Evolutionary conservation across 2,888 invertebrate genomes (phyloP), one percentile per base, ranked within the genome.

Genomic region (Flexamia atlantica): DNA sequence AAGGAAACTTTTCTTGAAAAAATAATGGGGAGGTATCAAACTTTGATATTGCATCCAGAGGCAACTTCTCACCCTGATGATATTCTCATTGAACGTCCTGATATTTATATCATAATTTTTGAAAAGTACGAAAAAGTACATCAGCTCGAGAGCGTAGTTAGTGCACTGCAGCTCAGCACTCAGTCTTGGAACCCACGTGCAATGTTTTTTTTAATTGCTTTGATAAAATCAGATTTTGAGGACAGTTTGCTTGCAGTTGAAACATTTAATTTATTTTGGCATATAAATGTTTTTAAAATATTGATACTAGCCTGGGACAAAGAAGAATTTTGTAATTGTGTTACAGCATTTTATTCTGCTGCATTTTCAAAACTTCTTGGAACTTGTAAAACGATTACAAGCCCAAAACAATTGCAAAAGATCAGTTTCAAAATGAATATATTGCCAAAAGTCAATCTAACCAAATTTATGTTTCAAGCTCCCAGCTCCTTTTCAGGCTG

Each of bases 181-280:
- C 25, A 12, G 4, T 64, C 28, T 1, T 64, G 64, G 64, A 64
- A 64, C 30, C 64, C 64, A 30, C 14, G 7, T 28, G 64, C 64
- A 3, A 64, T 1, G 30, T 28, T 64, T 64, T 17, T 64, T 1
- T 30, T 64, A 3, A 5, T 64, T 17, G 4, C 28, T 64, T 64
- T 30, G 7, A 12, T 30, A 64, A 64, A 64, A 30, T 64, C 64
- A 64, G 14, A 28, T 12, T 64, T 30, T 25, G 20, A 14, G 30
- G 14, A 28, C 5, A 64, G 28, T 30, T 14, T 14, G 12, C 64
- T 64, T 64, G 64, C 30, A 30, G 30, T 28, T 2, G 30, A 30
- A 28, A 64, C 64, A 17, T 64, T 64, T 30, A 64, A 64, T n/a
- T 64, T 28, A 17, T 17, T 64, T 1, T 64, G 64, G 64, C 64